phyloP scores from a whole-genome alignment of 35 echinoderm and acorn worm genomes.

The Antedon bifida region DNA sequence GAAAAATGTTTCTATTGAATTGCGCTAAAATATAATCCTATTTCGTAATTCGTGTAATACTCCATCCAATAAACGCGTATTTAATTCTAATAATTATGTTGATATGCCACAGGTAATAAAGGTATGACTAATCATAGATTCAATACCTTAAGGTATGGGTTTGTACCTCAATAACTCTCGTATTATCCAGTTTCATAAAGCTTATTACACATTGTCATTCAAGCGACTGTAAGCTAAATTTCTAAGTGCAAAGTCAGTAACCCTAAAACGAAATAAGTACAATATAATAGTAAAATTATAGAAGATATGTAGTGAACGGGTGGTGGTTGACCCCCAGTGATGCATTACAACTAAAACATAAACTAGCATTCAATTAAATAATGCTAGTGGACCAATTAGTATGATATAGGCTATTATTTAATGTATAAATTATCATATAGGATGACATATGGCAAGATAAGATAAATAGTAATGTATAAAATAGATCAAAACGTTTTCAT shows the following conservation, averaged over 20 bases:
- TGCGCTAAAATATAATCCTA: too few relatives aligned
- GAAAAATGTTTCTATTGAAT: too few relatives aligned
- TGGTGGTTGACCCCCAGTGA: neutral
- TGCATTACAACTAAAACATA: too few relatives aligned
- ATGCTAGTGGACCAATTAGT: too few relatives aligned
- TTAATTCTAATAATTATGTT: neutral
- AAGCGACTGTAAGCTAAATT: neutral
- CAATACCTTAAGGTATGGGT: neutral
- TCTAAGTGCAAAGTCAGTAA: neutral
- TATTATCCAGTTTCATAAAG: neutral
- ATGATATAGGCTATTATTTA: too few relatives aligned
- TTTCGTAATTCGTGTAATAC: neutral
- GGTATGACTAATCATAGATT: neutral
- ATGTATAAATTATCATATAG: too few relatives aligned
- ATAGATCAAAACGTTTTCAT: too few relatives aligned
- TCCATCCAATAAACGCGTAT: neutral
- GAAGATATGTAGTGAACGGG: neutral
- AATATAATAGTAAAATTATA: neutral
- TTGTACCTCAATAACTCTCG: neutral
- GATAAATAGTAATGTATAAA: too few relatives aligned
- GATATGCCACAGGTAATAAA: neutral
- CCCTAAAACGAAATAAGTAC: neutral
- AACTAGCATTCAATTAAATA: too few relatives aligned
- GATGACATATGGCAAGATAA: too few relatives aligned
- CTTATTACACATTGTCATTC: neutral